A percentile compares a stretch with the other conserved stretches of the same genome.
These are phyloP conservation scores for Sycophaga agraensis DNA, from an alignment of 1,140 invertebrate genomes.

Conservation along the genomic window DNA sequence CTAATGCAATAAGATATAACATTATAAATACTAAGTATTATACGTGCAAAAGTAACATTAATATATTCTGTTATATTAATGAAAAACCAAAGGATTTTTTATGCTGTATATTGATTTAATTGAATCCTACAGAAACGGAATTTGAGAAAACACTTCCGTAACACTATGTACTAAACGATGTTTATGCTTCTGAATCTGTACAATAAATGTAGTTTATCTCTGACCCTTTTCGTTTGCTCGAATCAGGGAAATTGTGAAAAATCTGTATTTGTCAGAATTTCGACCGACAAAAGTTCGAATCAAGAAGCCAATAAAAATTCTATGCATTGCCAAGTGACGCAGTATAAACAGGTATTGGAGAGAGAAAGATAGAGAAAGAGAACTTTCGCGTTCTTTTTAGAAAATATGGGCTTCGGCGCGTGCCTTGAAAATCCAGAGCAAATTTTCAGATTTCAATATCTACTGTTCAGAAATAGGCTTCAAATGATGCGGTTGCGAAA, in stretches of 20 bases:
- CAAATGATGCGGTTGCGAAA: not conserved
- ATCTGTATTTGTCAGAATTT: constrained; percentile 26
- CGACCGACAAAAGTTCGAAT: constrained; percentile 24
- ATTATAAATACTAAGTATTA: no score
- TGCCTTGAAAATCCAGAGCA: not conserved
- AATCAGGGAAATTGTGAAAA: constrained; percentile 4
- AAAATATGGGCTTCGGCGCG: not conserved
- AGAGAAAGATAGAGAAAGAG: not conserved
- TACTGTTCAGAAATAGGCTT: not conserved
- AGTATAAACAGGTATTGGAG: constrained; percentile 21
- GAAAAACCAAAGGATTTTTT: no score
- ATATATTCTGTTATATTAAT: no score
- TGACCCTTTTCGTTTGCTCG: constrained; percentile 11
- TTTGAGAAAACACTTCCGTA: no score
- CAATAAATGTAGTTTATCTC: no score
- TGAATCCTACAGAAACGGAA: no score
- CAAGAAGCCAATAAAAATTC: constrained; percentile 30
- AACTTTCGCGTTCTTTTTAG: constrained; percentile 11
- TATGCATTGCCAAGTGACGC: constrained; percentile 30
- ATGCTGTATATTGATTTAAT: no score
- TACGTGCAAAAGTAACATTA: no score
- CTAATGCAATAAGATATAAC: no score
- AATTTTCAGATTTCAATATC: constrained; percentile 14
- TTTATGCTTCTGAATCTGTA: no score
- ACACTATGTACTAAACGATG: no score